Base-by-base conservation (phyloP, 2,113 vertebrate species). In the Leptocoma aspasia region DNA sequence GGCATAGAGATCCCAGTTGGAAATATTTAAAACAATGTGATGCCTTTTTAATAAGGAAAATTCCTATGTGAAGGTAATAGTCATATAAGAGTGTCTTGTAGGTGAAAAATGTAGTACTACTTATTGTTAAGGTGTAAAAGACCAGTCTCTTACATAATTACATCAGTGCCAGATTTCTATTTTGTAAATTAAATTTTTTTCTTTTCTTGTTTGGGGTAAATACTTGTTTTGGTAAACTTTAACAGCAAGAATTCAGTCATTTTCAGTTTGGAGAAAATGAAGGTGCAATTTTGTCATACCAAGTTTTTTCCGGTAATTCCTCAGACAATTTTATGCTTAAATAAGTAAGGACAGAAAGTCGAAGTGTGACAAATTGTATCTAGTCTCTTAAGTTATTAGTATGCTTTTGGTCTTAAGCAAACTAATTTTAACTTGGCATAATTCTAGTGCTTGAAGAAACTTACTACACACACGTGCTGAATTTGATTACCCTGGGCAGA, bases 381-480 rank as follows among this genome's bases (percentile, higher is more conserved):
- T 61, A 64, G 15, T 84, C 28, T 78, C 52, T 49, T n/a, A 59
- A 82, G 27, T 92, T 88, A 80, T 16, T 66, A 53, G 26, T 47
- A 39, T 35, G 17, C 15, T 86, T 89, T 85, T 72, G 23, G 23
- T 91, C 53, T 57, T 45, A 60, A 61, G 20, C 8, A 89, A 89
- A 76, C 70, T 71, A 8, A 33, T 82, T 91, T 86, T 49, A 64
- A 53, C 33, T 65, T 78, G 24, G 7, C 53, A 35, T 77, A 14
- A 73, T 52, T 78, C 17, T 65, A 47, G 12, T 30, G 33, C 66
- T 16, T n/a, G 54, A 69, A 82, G 70, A 69, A 72, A 27, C 7
- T 59, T 78, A 18, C 4, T 59, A 31, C 10, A 44, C 11, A 15
- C 4, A 23, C 4, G 15, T 2, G n/a, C 31, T 2, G 2, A 13